Conservation (phyloP, 2,113 vertebrate species). For the Lamprologus callipterus region DNA sequence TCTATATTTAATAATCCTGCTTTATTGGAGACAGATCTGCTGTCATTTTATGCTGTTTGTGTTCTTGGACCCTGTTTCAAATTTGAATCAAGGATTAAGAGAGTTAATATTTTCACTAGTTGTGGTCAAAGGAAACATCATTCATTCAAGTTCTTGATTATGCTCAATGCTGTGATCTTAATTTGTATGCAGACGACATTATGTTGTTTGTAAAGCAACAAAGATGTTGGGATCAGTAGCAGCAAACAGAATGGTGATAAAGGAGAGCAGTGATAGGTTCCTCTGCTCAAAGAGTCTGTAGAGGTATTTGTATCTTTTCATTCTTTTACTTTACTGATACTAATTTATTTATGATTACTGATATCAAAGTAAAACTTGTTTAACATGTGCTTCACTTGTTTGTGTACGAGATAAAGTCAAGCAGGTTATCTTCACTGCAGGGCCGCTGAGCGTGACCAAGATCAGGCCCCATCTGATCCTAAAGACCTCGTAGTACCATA, state of each 20-base stretch:
- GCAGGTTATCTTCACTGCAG: not conserved
- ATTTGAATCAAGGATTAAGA: not conserved
- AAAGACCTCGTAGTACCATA: not conserved
- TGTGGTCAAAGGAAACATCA: not conserved
- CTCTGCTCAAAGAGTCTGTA: not conserved
- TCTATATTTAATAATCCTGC: not conserved
- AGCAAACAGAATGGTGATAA: not conserved
- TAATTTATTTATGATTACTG: not conserved
- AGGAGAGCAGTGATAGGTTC: not conserved
- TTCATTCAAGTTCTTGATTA: not conserved
- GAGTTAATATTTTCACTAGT: not conserved
- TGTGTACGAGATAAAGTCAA: not conserved
- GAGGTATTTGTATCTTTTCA: not conserved
- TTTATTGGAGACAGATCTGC: not conserved
- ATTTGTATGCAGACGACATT: not conserved
- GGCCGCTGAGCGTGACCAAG: rapidly evolving
- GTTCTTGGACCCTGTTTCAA: not conserved
- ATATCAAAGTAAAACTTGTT: rapidly evolving
- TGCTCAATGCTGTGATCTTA: not conserved
- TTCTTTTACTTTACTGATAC: not conserved
- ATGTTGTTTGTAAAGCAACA: not conserved
- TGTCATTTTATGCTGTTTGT: not conserved
- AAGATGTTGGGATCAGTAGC: not conserved
- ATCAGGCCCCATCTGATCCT: rapidly evolving
- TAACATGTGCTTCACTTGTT: not conserved